Base-by-base conservation (phyloP, 1,140 invertebrate species). In the Apis florea region DNA sequence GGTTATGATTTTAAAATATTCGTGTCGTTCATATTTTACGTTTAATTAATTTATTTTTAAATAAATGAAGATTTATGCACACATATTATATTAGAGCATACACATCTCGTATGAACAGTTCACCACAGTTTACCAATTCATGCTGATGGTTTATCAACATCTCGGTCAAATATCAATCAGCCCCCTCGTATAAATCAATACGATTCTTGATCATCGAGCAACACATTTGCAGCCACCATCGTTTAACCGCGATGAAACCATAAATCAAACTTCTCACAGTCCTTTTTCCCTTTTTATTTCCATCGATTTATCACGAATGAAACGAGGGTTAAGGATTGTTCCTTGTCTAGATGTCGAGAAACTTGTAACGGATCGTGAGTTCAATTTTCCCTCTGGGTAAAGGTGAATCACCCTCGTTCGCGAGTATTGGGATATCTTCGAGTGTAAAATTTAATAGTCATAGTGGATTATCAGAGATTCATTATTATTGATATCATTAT, bases 161-260 rank as follows among this genome's bases (percentile, higher is more conserved):
- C 6, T 31, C 21, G 21, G 10, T 21, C 49, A 64, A 79, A 72
- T 64, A 79, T 63, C 56, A 72, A 54, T 79, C 58, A 64, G n/a
- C 13, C 17, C 5, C 9, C 26, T n/a, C n/a, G n/a, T 47, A 1
- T 11, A n/a, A 58, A 67, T 66, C 31, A 66, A 73, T 64, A 64
- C 40, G 17, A 15, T 54, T 53, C 53, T 58, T 40, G n/a, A 69
- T 79, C 58, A n/a, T 47, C n/a, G 51, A 19, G 15, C 24, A 49
- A 74, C 72, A 2, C 40, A 9, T 56, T 40, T n/a, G 26, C 69
- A 56, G 19, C 53, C 24, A 58, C 5, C 21, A 12, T 24, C n/a
- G 59, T 24, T 26, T 19, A n/a, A 74, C 24, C 26, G 15, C 49
- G 47, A 53, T 64, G 6, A 26, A 64, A 40, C 24, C 24, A 13